These are phyloP conservation scores for Calyptomena viridis DNA, from an alignment of 2,113 vertebrate species.

Conservation along the genomic window DNA sequence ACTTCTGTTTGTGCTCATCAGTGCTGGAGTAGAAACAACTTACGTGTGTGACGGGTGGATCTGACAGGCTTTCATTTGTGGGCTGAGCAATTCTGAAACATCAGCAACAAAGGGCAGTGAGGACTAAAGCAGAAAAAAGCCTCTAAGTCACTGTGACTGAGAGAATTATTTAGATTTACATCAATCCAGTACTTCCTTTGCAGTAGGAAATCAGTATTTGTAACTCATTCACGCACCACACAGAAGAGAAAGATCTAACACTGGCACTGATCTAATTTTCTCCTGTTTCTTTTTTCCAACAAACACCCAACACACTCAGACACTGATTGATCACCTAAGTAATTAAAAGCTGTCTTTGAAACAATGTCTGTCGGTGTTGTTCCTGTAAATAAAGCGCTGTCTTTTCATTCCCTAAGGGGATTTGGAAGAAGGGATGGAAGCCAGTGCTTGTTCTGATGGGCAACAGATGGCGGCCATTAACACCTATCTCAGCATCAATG, in stretches of 20 bases:
- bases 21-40: neutral
- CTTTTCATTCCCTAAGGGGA: constrained; percentile 26
- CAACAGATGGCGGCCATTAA: constrained; percentile 45
- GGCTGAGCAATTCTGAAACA: neutral
- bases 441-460: constrained; percentile 64
- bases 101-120: neutral
- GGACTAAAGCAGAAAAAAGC: neutral
- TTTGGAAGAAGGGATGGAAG: constrained; percentile 71
- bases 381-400: neutral
- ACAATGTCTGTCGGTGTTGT: neutral
- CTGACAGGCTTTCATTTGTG: neutral
- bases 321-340: neutral
- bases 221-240: neutral
- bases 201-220: neutral
- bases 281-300: neutral
- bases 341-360: neutral
- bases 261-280: neutral
- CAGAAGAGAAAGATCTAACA: neutral
- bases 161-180: neutral
- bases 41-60: neutral
- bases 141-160: neutral
- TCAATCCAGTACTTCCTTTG: neutral
- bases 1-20: neutral
- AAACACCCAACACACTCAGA: neutral
- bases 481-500: constrained; percentile 50